These are phyloP conservation scores for Cryptocephalus moraei DNA, from an alignment of 2,888 invertebrate species.

Conservation along the genomic window DNA sequence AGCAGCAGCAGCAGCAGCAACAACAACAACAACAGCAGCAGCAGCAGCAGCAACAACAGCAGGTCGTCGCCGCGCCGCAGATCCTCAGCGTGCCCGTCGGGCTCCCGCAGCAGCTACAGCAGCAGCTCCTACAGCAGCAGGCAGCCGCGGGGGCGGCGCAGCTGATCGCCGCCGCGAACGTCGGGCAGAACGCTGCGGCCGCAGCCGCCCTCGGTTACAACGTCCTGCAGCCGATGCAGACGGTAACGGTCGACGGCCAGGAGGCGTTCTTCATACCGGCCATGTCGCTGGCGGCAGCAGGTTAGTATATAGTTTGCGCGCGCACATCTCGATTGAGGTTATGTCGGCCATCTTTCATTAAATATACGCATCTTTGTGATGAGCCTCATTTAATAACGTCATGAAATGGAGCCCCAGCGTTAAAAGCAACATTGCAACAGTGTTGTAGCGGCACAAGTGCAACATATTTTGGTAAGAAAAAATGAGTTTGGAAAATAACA, in stretches of 20 bases:
- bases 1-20: slow-evolving; percentile 15
- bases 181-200: slow-evolving; percentile 28
- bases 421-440: no score
- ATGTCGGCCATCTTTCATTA: no score
- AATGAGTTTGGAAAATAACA: no score
- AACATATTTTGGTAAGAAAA: no score
- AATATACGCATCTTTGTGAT: no score
- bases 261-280: slow-evolving; percentile 87
- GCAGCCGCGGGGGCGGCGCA: slow-evolving; percentile 39
- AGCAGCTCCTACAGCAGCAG: slow-evolving; percentile 49
- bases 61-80: slow-evolving; percentile 34
- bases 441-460: no score
- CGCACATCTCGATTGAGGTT: no score
- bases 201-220: slow-evolving; percentile 38
- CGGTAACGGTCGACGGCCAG: slow-evolving; percentile 86
- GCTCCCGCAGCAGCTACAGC: slow-evolving; percentile 48
- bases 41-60: slow-evolving; percentile 15
- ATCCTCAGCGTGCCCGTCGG: slow-evolving; percentile 44
- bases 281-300: slow-evolving; percentile 47
- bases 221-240: slow-evolving; percentile 74
- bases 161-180: slow-evolving; percentile 37
- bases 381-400: no score
- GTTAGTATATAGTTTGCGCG: no score
- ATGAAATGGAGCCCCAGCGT: no score
- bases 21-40: slow-evolving; percentile 28